Conservation (phyloP, 2,113 vertebrate species). For the Bolborhynchus lineola region DNA sequence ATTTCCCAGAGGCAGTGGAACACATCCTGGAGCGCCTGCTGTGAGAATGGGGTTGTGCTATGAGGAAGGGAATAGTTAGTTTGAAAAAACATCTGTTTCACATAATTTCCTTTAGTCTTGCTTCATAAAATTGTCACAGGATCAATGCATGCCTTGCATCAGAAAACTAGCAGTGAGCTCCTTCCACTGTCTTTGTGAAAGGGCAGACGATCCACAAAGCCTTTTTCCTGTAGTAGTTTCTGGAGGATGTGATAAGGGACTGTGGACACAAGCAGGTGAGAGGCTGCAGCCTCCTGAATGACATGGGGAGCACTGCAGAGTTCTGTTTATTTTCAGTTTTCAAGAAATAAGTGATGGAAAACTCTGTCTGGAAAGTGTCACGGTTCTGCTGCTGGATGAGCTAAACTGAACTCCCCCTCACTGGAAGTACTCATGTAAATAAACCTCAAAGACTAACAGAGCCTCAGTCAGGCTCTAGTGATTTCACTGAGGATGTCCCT, state of each 20-base stretch:
- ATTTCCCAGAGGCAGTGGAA: constrained; percentile 87
- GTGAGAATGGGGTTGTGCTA: constrained; percentile 54
- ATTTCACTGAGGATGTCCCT: background rate
- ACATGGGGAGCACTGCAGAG: background rate
- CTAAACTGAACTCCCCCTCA: background rate
- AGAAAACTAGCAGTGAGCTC: background rate
- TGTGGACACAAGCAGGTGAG: background rate
- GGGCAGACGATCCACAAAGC: background rate
- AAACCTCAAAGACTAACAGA: background rate
- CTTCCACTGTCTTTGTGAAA: background rate
- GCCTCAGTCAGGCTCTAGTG: background rate
- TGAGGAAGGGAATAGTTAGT: background rate
- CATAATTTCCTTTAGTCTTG: background rate
- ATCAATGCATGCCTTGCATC: background rate
- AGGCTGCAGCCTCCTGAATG: background rate
- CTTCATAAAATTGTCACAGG: background rate
- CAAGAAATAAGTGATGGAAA: background rate
- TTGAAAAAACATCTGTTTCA: background rate
- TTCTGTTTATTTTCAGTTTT: background rate
- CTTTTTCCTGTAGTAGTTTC: background rate
- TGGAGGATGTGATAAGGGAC: background rate
- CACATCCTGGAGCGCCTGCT: constrained; percentile 80
- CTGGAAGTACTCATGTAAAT: background rate
- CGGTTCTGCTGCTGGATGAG: background rate
- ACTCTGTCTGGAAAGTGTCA: background rate